Conservation (phyloP, 2,888 invertebrate genomes). For the Nowickia ferox region DNA sequence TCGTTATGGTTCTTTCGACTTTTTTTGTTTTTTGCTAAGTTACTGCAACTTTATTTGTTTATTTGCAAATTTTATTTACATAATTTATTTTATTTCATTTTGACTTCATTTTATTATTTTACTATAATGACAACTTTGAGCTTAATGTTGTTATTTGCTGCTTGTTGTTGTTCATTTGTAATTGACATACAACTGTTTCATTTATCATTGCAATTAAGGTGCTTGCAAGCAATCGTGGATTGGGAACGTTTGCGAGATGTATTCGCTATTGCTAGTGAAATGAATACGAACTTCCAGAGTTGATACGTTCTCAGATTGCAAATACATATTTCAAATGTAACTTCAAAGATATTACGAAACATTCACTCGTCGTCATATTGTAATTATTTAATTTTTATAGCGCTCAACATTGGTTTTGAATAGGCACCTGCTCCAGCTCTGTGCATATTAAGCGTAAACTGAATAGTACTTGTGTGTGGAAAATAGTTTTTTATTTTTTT, state of each 20-base stretch:
- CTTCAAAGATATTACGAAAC: too few species aligned
- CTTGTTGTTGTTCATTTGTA: conserved; percentile 40
- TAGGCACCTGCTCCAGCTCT: too few species aligned
- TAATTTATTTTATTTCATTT: conserved; percentile 33
- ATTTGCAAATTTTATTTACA: conserved; percentile 40
- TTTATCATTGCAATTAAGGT: conserved; percentile 33
- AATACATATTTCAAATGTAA: too few species aligned
- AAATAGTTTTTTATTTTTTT: too few species aligned
- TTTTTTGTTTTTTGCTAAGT: not conserved
- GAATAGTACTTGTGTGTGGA: too few species aligned
- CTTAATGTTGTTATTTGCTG: conserved; percentile 55
- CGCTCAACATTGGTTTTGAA: too few species aligned
- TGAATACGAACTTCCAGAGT: too few species aligned
- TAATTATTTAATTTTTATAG: too few species aligned
- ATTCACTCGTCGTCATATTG: too few species aligned
- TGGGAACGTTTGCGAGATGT: not conserved
- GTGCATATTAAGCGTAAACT: too few species aligned
- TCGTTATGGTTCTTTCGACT: conserved; percentile 29
- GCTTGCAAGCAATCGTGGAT: not conserved
- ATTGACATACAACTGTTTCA: conserved; percentile 47
- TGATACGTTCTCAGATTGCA: not conserved
- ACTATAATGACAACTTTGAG: conserved; percentile 68
- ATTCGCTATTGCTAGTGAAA: too few species aligned
- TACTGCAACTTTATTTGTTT: conserved; percentile 17
- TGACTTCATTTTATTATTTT: conserved; percentile 49